These are phyloP conservation scores for Sebastes glaucus DNA, from an alignment of 2,797 vertebrate genomes.

Conservation along the genomic window DNA sequence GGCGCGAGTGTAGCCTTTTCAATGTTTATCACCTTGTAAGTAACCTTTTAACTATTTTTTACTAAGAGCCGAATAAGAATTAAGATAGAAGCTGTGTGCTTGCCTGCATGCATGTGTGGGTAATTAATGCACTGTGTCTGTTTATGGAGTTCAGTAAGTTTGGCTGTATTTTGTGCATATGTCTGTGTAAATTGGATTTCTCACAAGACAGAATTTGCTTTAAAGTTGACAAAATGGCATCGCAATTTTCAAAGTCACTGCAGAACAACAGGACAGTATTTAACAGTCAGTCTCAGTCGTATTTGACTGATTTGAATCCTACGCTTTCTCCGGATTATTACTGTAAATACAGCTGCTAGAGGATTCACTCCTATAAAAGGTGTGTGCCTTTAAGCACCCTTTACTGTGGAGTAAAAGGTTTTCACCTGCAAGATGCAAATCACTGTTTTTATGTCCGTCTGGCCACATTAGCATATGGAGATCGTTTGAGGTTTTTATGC, in stretches of 20 bases:
- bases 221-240: neutral
- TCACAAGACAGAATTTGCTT: neutral
- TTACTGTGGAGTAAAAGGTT: slow-evolving; percentile 13
- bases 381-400: neutral
- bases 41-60: slow-evolving; percentile 46
- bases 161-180: neutral
- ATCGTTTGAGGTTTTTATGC: neutral
- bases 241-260: neutral
- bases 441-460: neutral
- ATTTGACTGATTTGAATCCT: neutral
- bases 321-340: neutral
- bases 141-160: slow-evolving; percentile 37
- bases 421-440: slow-evolving; percentile 29
- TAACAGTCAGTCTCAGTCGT: neutral
- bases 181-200: neutral
- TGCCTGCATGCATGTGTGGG: slow-evolving; percentile 1
- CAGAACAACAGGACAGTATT: neutral
- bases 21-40: slow-evolving; percentile 72
- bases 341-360: neutral
- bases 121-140: slow-evolving; percentile 4
- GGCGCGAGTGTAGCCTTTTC: slow-evolving; percentile 45
- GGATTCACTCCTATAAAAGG: neutral
- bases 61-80: neutral
- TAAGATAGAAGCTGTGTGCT: neutral
- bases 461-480: neutral